Conservation (phyloP, 2,888 invertebrate species). For the Linnaemya tessellans region DNA sequence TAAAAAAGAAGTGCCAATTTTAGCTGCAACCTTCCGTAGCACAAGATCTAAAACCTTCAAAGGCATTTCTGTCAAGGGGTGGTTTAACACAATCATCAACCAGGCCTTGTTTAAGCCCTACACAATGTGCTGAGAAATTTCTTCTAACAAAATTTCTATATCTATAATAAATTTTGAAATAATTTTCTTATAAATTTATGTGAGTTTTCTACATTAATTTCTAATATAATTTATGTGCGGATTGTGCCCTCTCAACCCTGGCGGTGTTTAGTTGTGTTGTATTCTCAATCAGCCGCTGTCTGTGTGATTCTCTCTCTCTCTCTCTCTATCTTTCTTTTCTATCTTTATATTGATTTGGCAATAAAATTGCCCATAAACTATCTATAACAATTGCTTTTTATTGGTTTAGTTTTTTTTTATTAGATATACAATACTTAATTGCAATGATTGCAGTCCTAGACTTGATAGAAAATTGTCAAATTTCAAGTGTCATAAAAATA, state of each 20-base stretch:
- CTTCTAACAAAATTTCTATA: background rate
- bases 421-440: background rate
- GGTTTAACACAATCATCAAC: background rate
- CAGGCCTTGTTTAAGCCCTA: conserved; percentile 9
- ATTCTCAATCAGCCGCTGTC: background rate
- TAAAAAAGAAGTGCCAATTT: conserved; percentile 4
- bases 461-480: conserved; percentile 33
- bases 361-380: conserved; percentile 58
- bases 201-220: conserved; percentile 36
- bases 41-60: background rate
- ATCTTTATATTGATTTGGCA: conserved; percentile 11
- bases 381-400: conserved; percentile 43
- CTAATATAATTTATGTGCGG: conserved; percentile 5
- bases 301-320: background rate
- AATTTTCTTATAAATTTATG: conserved; percentile 48
- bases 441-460: conserved; percentile 19
- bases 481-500: conserved; percentile 55
- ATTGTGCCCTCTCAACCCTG: conserved; percentile 37
- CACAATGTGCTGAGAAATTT: background rate
- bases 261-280: background rate
- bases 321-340: conserved; percentile 2
- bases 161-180: background rate
- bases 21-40: conserved; percentile 2
- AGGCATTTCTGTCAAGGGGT: conserved; percentile 1
- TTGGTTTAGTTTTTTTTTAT: conserved; percentile 3